Conservation (phyloP, 2,888 invertebrate species). For the Ophion ellenae region DNA sequence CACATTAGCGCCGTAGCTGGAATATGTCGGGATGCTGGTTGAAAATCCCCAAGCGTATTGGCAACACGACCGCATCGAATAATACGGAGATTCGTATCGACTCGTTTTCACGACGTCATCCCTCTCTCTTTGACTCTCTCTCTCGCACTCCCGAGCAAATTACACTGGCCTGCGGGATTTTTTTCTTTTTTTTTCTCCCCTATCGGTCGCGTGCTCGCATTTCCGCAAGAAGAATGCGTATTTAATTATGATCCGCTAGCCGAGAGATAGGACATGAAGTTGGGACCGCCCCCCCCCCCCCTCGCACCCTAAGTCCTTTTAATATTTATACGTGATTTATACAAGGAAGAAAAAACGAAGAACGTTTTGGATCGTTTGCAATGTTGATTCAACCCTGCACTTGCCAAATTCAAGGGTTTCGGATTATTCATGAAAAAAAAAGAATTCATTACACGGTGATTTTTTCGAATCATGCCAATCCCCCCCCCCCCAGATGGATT, state of each 20-base stretch:
- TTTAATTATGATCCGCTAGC: slow-evolving; percentile 70
- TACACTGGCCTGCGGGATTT: neutral
- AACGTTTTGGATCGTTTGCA: neutral
- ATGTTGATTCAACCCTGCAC: no score
- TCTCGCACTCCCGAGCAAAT: neutral
- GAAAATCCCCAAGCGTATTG: slow-evolving; percentile 22
- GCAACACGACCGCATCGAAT: slow-evolving; percentile 65
- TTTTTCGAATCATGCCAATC: no score
- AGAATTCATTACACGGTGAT: neutral
- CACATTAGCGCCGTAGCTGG: neutral
- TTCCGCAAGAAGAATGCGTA: slow-evolving; percentile 66
- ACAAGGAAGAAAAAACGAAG: neutral
- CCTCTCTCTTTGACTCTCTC: neutral
- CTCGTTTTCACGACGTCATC: slow-evolving; percentile 40
- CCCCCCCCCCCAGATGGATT: no score
- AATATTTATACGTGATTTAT: neutral
- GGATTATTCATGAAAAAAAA: neutral
- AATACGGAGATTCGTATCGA: slow-evolving; percentile 68
- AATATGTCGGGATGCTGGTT: slow-evolving; percentile 12
- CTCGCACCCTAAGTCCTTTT: neutral
- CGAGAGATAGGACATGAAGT: slow-evolving; percentile 70
- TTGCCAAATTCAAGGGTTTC: neutral
- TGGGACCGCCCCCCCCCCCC: slow-evolving; percentile 59
- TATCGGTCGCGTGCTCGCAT: slow-evolving; percentile 37
- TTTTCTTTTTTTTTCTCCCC: neutral